Percentiles rank a stretch among this genome's conserved stretches.
Evolutionary conservation across 2,113 vertebrate species (phyloP).

Genomic region (Platanista minor): DNA sequence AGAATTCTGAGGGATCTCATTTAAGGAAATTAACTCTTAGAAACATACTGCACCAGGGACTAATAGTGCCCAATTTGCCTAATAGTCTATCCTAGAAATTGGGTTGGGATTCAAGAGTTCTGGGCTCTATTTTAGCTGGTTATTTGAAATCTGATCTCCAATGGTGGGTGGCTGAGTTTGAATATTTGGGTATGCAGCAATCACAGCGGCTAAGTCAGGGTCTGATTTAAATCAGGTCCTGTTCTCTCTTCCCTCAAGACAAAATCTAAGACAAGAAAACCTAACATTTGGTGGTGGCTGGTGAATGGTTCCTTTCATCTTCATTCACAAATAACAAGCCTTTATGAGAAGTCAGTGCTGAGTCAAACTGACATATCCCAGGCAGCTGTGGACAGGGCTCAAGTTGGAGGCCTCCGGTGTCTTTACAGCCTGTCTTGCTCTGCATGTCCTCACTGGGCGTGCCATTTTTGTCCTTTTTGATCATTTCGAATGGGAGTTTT

Average conservation of each 20-base stretch:
- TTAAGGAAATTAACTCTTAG: conserved; percentile 67
- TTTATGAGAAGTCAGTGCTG: background rate
- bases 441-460: background rate
- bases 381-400: background rate
- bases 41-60: conserved; percentile 23
- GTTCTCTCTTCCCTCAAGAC: conserved; percentile 44
- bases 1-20: conserved; percentile 51
- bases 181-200: conserved; percentile 46
- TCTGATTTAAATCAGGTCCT: conserved; percentile 49
- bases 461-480: background rate
- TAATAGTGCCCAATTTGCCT: conserved; percentile 21
- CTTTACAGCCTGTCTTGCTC: background rate
- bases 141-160: conserved; percentile 59
- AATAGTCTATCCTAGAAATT: conserved; percentile 5
- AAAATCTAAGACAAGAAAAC: conserved; percentile 51
- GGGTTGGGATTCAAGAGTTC: background rate
- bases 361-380: background rate
- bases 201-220: conserved; percentile 33
- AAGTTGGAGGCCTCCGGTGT: background rate
- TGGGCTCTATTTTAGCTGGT: conserved; percentile 30
- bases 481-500: background rate
- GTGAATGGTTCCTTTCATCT: conserved; percentile 51
- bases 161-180: conserved; percentile 36
- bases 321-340: conserved; percentile 55
- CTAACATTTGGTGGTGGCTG: background rate